A percentile compares a stretch with the other conserved stretches of the same genome.
These are phyloP conservation scores for Sturnira hondurensis DNA, from an alignment of 2,113 vertebrate genomes.

Conservation along the genomic window DNA sequence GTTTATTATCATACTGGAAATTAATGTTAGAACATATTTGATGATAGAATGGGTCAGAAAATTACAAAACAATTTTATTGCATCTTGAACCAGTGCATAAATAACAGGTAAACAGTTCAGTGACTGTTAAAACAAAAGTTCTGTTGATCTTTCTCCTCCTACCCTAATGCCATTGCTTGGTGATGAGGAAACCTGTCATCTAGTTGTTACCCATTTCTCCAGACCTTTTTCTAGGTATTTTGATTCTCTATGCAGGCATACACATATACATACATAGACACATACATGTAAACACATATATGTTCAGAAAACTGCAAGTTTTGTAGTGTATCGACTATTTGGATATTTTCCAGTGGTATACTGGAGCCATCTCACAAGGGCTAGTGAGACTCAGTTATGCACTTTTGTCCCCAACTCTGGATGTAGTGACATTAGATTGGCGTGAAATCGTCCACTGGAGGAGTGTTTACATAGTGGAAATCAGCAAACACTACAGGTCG, in stretches of 20 bases:
- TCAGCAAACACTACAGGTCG: background rate
- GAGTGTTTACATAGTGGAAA: background rate
- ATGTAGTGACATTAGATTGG: background rate
- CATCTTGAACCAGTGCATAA: background rate
- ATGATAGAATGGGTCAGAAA: background rate
- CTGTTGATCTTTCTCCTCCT: background rate
- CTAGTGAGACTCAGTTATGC: background rate
- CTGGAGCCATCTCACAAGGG: background rate
- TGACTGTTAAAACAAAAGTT: background rate
- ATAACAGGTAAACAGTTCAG: background rate
- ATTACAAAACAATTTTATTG: background rate
- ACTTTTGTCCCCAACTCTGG: background rate
- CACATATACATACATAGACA: background rate
- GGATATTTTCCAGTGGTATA: background rate
- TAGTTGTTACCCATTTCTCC: background rate
- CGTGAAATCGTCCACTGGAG: background rate
- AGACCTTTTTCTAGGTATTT: background rate
- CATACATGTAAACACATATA: background rate
- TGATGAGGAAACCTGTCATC: background rate
- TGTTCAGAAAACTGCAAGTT: background rate
- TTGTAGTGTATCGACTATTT: background rate
- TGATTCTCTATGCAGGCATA: background rate
- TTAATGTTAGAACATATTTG: slow-evolving; percentile 71
- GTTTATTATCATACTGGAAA: slow-evolving; percentile 63
- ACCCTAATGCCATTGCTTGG: background rate